Evolutionary conservation across 2,797 vertebrate species (phyloP).

Genomic region (Coendou prehensilis): DNA sequence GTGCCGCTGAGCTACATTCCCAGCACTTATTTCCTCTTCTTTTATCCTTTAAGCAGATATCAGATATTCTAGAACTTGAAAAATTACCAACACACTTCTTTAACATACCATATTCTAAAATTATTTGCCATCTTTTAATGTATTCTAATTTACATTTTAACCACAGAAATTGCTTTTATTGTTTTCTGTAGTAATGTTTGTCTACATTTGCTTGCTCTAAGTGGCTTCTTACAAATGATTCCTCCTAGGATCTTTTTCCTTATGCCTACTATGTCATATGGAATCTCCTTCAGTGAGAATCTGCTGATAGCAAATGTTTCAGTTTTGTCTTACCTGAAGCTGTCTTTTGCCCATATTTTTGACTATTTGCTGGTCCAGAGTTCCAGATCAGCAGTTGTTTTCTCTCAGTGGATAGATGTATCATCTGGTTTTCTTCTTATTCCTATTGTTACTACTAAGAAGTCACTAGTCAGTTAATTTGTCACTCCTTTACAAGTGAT

Average conservation of each 20-base stretch:
- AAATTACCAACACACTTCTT: background rate
- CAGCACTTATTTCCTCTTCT: background rate
- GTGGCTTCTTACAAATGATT: background rate
- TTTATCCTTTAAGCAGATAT: background rate
- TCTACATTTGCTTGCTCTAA: background rate
- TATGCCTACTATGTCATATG: background rate
- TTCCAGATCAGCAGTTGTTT: background rate
- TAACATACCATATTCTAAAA: background rate
- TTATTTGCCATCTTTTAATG: background rate
- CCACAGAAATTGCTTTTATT: background rate
- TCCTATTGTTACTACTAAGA: background rate
- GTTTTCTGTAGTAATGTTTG: background rate
- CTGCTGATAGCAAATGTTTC: background rate
- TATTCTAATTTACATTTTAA: background rate
- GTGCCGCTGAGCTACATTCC: too few species aligned
- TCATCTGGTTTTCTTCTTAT: background rate
- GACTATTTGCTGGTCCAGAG: background rate
- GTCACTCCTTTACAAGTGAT: background rate
- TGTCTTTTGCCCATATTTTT: background rate
- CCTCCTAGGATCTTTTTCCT: background rate
- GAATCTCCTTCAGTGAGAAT: background rate
- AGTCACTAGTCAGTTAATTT: background rate
- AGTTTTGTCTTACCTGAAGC: background rate
- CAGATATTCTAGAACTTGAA: background rate
- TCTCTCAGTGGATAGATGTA: background rate